These are phyloP conservation scores for Lissonota sp. DNA, from an alignment of 2,888 invertebrate species.

Conservation along the genomic window DNA sequence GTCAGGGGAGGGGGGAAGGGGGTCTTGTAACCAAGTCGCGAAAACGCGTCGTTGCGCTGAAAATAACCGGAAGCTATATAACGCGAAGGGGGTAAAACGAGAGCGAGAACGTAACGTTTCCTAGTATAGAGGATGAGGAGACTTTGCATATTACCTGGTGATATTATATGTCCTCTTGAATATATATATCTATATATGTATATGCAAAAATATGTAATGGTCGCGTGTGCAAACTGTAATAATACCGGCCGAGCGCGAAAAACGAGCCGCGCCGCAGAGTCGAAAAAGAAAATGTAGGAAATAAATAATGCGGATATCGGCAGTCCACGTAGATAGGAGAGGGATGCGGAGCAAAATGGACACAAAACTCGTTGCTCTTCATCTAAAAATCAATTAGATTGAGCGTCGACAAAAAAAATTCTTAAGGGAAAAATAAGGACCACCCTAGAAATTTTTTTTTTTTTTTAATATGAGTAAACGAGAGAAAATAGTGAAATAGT, in stretches of 20 bases:
- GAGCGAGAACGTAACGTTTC: constrained; percentile 48
- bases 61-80: constrained; percentile 64
- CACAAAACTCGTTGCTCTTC: no score
- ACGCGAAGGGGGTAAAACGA: constrained; percentile 30
- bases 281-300: constrained; percentile 56
- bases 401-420: no score
- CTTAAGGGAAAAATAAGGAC: no score
- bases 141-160: constrained; percentile 38
- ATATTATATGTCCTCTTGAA: neutral
- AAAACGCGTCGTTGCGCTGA: constrained; percentile 32
- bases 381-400: no score
- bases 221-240: constrained; percentile 21
- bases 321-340: neutral
- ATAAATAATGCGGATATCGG: constrained; percentile 38
- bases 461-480: no score
- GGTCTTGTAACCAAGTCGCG: constrained; percentile 10
- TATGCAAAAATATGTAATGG: constrained; percentile 15
- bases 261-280: constrained; percentile 39
- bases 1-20: neutral
- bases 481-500: no score
- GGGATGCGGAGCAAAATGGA: no score
- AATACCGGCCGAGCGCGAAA: constrained; percentile 14
- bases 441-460: no score
- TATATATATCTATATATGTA: neutral
- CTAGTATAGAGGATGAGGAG: constrained; percentile 27